Conservation (phyloP, 2,797 vertebrate genomes). For the Scleropages formosus region DNA sequence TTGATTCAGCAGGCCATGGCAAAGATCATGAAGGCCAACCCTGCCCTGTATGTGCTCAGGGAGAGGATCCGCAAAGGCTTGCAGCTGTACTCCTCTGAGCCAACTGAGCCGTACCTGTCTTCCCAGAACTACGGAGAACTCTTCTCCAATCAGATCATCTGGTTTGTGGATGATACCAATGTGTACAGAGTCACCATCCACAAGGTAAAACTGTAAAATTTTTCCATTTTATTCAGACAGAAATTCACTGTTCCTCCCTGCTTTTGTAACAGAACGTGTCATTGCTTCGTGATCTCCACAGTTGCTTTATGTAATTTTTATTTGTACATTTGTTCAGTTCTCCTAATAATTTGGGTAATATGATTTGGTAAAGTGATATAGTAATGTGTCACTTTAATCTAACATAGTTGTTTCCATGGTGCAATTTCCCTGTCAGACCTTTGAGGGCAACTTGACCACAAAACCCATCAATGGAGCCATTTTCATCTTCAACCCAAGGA, state of each 20-base stretch:
- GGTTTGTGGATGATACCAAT: slow-evolving; percentile 99
- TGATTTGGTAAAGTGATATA: neutral
- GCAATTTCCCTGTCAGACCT: slow-evolving; percentile 73
- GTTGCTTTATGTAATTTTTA: neutral
- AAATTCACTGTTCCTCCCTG: no score
- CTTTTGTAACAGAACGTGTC: no score
- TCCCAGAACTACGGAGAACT: slow-evolving; percentile 99
- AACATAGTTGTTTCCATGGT: slow-evolving; percentile 16
- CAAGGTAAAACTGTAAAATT: slow-evolving; percentile 73
- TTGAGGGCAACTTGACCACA: slow-evolving; percentile 98
- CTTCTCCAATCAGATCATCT: slow-evolving; percentile 99
- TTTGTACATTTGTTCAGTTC: neutral
- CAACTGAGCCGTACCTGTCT: slow-evolving; percentile 96
- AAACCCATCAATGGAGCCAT: slow-evolving; percentile 99
- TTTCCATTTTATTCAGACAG: neutral
- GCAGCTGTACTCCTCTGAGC: slow-evolving; percentile 97
- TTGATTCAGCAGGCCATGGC: slow-evolving; percentile 99
- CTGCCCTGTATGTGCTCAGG: slow-evolving; percentile 92
- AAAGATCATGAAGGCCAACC: slow-evolving; percentile 99
- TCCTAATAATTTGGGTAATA: neutral
- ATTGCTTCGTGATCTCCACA: no score
- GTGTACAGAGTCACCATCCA: slow-evolving; percentile 99
- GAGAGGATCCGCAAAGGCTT: slow-evolving; percentile 96
- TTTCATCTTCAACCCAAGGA: slow-evolving; percentile 99
- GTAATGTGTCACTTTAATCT: neutral